Conservation (phyloP, 2,797 vertebrate species). For the Smutsia temminckii region DNA sequence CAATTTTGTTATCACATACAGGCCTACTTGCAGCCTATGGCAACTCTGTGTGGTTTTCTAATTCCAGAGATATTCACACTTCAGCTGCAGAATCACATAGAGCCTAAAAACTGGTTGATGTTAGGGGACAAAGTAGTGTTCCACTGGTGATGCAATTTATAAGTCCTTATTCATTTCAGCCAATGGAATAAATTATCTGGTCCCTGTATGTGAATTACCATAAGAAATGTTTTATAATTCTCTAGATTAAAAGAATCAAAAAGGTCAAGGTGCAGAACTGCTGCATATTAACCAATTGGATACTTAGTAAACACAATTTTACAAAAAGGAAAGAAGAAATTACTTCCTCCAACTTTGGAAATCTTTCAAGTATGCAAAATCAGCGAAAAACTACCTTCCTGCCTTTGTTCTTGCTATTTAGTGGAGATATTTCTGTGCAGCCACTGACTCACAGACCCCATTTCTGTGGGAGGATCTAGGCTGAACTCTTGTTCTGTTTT, state of each 20-base stretch:
- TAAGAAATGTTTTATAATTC: neutral
- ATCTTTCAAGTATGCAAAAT: neutral
- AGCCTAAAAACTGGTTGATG: neutral
- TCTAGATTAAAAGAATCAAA: neutral
- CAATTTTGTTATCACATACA: constrained; percentile 4
- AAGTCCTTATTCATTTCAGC: constrained; percentile 9
- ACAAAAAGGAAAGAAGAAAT: constrained; percentile 10
- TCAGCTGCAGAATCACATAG: neutral
- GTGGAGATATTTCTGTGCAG: neutral
- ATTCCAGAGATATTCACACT: neutral
- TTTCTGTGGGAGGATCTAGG: neutral
- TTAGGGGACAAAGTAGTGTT: neutral
- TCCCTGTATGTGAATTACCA: neutral
- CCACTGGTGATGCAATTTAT: neutral
- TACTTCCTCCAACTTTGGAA: neutral
- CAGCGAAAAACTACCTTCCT: neutral
- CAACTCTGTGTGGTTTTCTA: neutral
- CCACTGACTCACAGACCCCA: neutral
- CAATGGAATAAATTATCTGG: constrained; percentile 29
- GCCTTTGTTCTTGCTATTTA: neutral
- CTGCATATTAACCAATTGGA: neutral
- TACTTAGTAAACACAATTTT: constrained; percentile 32
- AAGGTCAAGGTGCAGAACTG: neutral
- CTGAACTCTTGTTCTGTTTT: neutral
- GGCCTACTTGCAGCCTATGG: neutral